Evolutionary conservation across 2,797 vertebrate species (phyloP).

Genomic region (Petrocephalus sullivani): DNA sequence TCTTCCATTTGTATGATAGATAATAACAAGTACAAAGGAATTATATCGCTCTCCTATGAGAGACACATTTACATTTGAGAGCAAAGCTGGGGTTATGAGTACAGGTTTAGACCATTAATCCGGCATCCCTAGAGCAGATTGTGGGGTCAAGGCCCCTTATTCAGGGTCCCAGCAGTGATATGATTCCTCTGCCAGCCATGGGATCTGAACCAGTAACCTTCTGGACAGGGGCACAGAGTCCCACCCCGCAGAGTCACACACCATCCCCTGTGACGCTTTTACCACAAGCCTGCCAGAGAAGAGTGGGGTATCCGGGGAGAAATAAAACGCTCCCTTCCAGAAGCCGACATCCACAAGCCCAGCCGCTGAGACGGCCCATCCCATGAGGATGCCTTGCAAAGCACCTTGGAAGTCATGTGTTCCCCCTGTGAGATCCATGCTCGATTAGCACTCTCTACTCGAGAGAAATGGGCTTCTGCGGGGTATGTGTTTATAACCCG

Average conservation of each 20-base stretch:
- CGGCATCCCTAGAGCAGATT: background rate
- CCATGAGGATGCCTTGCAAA: background rate
- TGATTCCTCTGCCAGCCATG: background rate
- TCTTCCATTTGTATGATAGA: background rate
- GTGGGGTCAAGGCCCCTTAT: background rate
- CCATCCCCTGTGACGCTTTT: background rate
- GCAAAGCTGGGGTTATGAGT: background rate
- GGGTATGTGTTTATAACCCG: background rate
- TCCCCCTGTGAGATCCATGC: background rate
- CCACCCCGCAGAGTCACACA: background rate
- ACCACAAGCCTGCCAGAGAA: background rate
- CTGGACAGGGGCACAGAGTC: background rate
- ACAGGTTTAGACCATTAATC: background rate
- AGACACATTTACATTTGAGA: background rate
- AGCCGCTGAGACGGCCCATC: background rate
- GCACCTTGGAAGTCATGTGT: background rate
- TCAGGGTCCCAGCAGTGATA: background rate
- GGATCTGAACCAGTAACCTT: background rate
- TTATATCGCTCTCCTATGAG: background rate
- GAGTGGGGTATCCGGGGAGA: background rate
- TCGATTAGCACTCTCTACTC: background rate
- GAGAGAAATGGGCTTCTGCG: background rate
- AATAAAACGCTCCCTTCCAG: background rate
- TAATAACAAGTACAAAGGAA: background rate
- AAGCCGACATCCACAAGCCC: background rate